phyloP scores from a whole-genome alignment of 2,113 vertebrate genomes.

The Vombatus ursinus region DNA sequence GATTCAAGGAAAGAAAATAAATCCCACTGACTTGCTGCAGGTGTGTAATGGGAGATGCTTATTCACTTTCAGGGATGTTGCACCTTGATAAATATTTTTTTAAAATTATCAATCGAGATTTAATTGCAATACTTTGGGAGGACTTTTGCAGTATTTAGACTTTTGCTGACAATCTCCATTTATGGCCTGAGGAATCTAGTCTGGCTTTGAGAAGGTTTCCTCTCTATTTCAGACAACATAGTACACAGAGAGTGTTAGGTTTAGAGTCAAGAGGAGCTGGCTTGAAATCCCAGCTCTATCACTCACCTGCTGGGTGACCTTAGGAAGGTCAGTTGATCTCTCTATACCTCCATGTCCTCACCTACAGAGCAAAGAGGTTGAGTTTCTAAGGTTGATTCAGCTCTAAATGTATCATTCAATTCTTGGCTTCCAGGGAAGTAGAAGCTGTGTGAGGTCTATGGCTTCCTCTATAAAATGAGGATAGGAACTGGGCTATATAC shows the following conservation, averaged over 20 bases:
- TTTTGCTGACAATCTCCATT: not conserved
- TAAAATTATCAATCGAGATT: slow-evolving; percentile 22
- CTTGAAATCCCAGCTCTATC: not conserved
- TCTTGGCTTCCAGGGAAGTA: not conserved
- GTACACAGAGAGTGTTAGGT: not conserved
- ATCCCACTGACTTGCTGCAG: slow-evolving; percentile 59
- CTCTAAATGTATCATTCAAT: not conserved
- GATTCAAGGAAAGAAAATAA: not conserved
- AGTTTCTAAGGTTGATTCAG: not conserved
- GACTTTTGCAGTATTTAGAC: not conserved
- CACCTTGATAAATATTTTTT: slow-evolving; percentile 74
- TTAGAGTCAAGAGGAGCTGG: not conserved
- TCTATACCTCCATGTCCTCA: not conserved
- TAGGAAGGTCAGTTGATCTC: not conserved
- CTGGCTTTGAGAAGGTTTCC: not conserved
- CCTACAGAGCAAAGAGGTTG: not conserved
- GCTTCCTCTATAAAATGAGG: not conserved
- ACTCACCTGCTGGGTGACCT: not conserved
- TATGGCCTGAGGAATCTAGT: not conserved
- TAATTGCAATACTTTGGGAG: slow-evolving; percentile 18
- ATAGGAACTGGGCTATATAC: not conserved
- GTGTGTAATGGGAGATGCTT: slow-evolving; percentile 76
- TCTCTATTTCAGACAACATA: not conserved
- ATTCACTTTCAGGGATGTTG: slow-evolving; percentile 52
- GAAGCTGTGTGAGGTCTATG: not conserved